Percentiles rank a stretch among this genome's conserved stretches.
These are phyloP conservation scores for Lepidostoma basale DNA, from an alignment of 1,140 invertebrate species.

Conservation along the genomic window DNA sequence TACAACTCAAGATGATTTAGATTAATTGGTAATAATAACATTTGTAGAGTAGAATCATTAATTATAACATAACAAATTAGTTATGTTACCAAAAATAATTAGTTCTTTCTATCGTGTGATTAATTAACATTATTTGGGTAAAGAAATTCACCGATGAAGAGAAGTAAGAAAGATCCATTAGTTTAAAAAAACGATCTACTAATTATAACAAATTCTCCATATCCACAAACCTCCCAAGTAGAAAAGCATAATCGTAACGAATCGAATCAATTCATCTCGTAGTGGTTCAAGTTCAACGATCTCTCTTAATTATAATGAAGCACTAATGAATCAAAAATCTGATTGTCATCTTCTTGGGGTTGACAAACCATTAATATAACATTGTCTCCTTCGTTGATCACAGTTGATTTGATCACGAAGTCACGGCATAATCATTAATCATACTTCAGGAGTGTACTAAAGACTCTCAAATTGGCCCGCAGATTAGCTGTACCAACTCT, in stretches of 20 bases:
- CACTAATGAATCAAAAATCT: conserved; percentile 14
- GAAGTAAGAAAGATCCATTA: too few relatives aligned
- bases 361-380: conserved; percentile 24
- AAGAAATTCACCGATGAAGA: too few relatives aligned
- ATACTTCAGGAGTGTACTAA: not conserved
- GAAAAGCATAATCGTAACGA: not conserved
- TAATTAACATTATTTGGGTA: too few relatives aligned
- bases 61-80: too few relatives aligned
- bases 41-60: too few relatives aligned
- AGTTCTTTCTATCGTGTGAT: too few relatives aligned
- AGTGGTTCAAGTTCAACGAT: not conserved
- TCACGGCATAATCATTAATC: conserved; percentile 2
- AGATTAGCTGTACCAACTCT: not conserved
- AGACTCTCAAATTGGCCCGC: not conserved
- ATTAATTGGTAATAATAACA: too few relatives aligned
- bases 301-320: conserved; percentile 3
- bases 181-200: too few relatives aligned
- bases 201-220: too few relatives aligned
- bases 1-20: too few relatives aligned
- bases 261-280: not conserved
- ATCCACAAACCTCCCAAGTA: too few relatives aligned
- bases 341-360: conserved; percentile 19
- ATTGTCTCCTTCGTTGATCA: conserved; percentile 3
- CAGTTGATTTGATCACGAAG: conserved; percentile 3
- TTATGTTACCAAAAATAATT: too few relatives aligned